These are phyloP conservation scores for Scarus forsteni DNA, from an alignment of 2,797 vertebrate genomes.

Conservation along the genomic window DNA sequence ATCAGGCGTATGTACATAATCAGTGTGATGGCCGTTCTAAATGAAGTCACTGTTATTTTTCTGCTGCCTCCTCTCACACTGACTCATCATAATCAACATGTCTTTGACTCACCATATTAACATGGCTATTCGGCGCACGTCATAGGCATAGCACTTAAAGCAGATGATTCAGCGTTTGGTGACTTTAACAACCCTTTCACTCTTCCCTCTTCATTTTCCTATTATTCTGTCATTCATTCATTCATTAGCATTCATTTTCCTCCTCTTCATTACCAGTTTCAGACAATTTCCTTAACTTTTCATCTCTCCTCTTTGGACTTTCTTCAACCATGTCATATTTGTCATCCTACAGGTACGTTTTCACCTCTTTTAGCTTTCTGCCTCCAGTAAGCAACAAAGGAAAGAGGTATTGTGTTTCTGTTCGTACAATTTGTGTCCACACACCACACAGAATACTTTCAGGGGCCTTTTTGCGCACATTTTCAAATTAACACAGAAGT, in stretches of 20 bases:
- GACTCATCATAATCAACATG: slow-evolving; percentile 35
- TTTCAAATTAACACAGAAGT: too few species aligned
- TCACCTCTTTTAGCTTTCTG: neutral
- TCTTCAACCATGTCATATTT: neutral
- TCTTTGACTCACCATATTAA: slow-evolving; percentile 52
- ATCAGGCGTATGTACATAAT: slow-evolving; percentile 11
- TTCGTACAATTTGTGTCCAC: too few species aligned
- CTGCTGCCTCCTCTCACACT: slow-evolving; percentile 27
- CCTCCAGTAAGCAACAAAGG: too few species aligned
- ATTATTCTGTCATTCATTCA: neutral
- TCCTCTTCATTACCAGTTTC: neutral
- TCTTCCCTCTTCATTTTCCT: slow-evolving; percentile 5
- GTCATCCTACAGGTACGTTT: neutral
- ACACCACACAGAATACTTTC: too few species aligned
- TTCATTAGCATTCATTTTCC: neutral
- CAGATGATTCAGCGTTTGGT: slow-evolving; percentile 24
- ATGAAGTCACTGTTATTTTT: slow-evolving; percentile 32
- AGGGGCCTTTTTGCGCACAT: too few species aligned
- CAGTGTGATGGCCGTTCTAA: neutral
- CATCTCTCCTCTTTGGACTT: neutral
- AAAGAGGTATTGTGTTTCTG: too few species aligned
- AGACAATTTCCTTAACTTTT: neutral
- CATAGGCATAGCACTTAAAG: slow-evolving; percentile 30
- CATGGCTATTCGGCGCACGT: slow-evolving; percentile 28
- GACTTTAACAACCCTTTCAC: slow-evolving; percentile 12